These are phyloP conservation scores for Lanius collurio DNA, from an alignment of 2,113 vertebrate genomes.

Conservation along the genomic window DNA sequence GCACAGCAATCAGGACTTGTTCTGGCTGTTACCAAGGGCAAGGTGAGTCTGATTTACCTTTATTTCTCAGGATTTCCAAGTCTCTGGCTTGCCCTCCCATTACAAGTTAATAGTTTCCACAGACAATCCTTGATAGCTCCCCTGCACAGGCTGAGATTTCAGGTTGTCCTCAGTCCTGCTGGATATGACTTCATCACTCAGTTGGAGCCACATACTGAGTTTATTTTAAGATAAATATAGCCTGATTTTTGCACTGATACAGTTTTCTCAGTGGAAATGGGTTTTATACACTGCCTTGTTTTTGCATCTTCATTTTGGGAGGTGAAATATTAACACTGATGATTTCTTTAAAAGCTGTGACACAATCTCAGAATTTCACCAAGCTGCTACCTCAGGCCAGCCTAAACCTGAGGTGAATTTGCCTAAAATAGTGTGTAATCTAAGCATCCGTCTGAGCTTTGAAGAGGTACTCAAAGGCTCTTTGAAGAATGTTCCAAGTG, in stretches of 20 bases:
- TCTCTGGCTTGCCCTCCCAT: not conserved
- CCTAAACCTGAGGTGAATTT: constrained; percentile 1
- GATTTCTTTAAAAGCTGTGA: not conserved
- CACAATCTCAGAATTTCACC: not conserved
- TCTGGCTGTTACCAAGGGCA: constrained; percentile 74
- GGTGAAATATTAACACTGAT: not conserved
- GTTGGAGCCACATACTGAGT: not conserved
- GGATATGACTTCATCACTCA: not conserved
- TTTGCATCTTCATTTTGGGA: not conserved
- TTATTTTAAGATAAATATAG: not conserved
- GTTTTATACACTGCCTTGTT: not conserved
- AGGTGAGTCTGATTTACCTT: constrained; percentile 49
- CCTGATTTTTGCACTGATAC: not conserved
- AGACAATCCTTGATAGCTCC: not conserved
- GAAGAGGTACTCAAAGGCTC: not conserved
- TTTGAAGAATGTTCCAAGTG: constrained; percentile 3
- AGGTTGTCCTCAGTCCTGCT: not conserved
- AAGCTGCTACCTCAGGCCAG: not conserved
- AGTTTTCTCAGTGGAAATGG: not conserved
- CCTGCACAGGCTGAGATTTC: not conserved
- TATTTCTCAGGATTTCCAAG: not conserved
- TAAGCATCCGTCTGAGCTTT: constrained; percentile 13
- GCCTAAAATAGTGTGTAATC: not conserved
- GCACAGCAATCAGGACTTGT: constrained; percentile 72
- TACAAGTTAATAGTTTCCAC: not conserved